These are phyloP conservation scores for Mandrillus leucophaeus DNA, from an alignment of 2,113 vertebrate species.

Conservation along the genomic window DNA sequence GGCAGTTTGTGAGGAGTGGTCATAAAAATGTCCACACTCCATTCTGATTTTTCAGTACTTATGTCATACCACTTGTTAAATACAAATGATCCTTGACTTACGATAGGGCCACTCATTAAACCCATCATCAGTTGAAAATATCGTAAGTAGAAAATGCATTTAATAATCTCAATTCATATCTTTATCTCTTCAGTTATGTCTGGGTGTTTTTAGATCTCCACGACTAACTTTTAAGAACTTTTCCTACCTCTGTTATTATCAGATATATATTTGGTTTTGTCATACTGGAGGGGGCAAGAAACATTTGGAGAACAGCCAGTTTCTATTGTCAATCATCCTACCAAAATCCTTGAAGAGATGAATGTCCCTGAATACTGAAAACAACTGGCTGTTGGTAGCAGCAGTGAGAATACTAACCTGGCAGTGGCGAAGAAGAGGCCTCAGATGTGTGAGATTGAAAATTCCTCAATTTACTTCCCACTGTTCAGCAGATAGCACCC, in stretches of 20 bases:
- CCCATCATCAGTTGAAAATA: not conserved
- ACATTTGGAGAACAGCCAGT: not conserved
- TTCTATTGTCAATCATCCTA: not conserved
- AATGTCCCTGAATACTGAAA: not conserved
- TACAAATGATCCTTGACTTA: not conserved
- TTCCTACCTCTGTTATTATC: not conserved
- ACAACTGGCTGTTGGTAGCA: not conserved
- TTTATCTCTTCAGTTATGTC: not conserved
- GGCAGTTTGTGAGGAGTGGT: not conserved
- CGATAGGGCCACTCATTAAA: not conserved
- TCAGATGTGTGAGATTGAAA: not conserved
- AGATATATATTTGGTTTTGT: not conserved
- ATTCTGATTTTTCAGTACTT: not conserved
- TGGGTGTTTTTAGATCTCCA: not conserved
- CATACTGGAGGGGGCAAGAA: not conserved
- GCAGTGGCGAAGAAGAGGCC: not conserved
- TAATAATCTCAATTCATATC: not conserved
- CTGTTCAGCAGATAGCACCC: not conserved
- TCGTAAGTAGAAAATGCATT: not conserved
- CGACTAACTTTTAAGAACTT: not conserved
- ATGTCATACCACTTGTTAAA: not conserved
- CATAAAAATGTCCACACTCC: fast-evolving
- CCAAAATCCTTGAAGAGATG: not conserved
- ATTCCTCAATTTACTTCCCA: not conserved
- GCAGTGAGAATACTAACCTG: not conserved